phyloP scores from a whole-genome alignment of 2,113 vertebrate genomes.

The Catharus fuscescens region DNA sequence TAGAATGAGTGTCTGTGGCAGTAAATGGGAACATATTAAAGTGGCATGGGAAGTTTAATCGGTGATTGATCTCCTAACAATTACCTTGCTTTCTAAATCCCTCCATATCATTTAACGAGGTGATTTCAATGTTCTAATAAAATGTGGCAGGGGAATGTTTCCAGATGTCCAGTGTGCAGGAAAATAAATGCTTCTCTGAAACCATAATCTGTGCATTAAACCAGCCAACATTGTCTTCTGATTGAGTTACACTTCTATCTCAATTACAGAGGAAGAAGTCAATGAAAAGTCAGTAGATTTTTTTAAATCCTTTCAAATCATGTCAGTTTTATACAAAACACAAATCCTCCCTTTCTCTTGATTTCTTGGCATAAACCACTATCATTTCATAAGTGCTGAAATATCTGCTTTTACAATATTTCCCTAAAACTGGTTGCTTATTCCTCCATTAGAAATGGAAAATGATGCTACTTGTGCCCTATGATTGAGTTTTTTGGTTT shows the following conservation, averaged over 20 bases:
- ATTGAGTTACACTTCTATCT: constrained; percentile 6
- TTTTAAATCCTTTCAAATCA: not conserved
- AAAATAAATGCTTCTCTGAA: constrained; percentile 24
- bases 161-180: constrained; percentile 29
- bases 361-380: not conserved
- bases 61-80: constrained; percentile 39
- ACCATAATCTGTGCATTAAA: not conserved
- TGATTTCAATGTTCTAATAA: constrained; percentile 65
- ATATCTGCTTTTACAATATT: not conserved
- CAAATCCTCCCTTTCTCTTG: not conserved
- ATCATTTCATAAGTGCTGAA: not conserved
- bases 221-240: not conserved
- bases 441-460: not conserved
- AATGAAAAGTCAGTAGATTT: not conserved
- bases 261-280: not conserved
- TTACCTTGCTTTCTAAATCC: constrained; percentile 28
- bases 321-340: not conserved
- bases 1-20: not conserved
- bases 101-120: constrained; percentile 41
- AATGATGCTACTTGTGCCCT: not conserved
- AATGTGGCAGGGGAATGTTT: constrained; percentile 46
- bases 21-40: constrained; percentile 45
- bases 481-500: not conserved
- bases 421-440: not conserved
- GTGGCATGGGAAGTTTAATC: constrained; percentile 2